Evolutionary conservation across 2,888 invertebrate genomes (phyloP), one percentile per base, ranked within the genome.

Genomic region (Thymelicus lineola): DNA sequence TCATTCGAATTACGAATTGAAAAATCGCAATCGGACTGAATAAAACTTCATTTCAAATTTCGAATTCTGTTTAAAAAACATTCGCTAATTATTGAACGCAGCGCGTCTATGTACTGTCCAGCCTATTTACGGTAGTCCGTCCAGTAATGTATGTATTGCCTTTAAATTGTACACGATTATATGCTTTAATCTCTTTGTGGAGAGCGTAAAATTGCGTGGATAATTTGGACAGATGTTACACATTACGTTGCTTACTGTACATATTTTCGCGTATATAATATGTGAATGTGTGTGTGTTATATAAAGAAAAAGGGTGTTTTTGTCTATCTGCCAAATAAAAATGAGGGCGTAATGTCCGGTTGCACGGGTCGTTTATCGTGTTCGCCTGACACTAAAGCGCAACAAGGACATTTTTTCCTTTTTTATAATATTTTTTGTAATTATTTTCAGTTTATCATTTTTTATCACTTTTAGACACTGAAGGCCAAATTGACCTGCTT

Each of bases 261-360:
- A 76, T 76, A 77, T 76, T 75, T 75, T 75, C 74, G 73, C 71
- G 76, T 80, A 79, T 79, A 77, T 79, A 76, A 80, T 79, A 72
- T 76, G 77, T 76, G 76, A 75, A 80, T 82, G 83, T 84, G 81
- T 83, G 84, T 78, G 83, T 87, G 85, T 82, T 86, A 83, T 88
- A 84, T 87, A 86, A 78, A 83, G 85, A 88, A 91, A 92, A 91
- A 89, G 90, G 90, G 88, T 87, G 88, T 88, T 91, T 91, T 93
- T 90, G 90, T 91, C 92, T 92, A 93, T 93, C 91, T 93, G 90
- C 90, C 90, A 91, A 93, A 92, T 92, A 93, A 93, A 93, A 93
- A 93, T 92, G 93, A 92, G 92, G 86, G 82, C 89, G 89, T 92
- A 91, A 93, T 93, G 91, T 91, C 90, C 93, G 87, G 87, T 84